These are phyloP conservation scores for Oncorhynchus gorbuscha DNA, from an alignment of 2,113 vertebrate genomes.

Conservation along the genomic window DNA sequence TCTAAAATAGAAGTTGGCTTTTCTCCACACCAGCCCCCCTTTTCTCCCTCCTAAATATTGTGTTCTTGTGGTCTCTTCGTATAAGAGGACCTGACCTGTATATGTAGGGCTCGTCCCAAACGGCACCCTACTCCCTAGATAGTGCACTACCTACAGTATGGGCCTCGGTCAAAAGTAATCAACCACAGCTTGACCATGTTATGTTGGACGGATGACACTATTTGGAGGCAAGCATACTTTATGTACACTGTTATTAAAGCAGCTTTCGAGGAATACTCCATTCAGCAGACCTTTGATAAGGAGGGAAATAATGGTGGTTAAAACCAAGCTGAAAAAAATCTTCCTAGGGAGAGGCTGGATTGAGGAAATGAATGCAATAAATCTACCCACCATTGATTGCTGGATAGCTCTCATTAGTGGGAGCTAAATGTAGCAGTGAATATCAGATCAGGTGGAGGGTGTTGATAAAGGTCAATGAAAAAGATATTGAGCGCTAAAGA, in stretches of 20 bases:
- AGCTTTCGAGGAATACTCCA: neutral
- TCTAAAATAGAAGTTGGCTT: constrained; percentile 4
- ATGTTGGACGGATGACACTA: neutral
- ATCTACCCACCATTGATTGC: constrained; percentile 15
- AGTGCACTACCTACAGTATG: no score
- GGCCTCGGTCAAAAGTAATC: no score
- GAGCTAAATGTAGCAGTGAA: constrained; percentile 23
- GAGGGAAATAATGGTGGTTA: neutral
- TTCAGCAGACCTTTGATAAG: no score
- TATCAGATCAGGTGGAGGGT: constrained; percentile 32
- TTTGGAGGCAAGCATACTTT: neutral
- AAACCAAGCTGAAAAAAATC: neutral
- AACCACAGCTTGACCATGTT: no score
- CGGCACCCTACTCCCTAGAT: no score
- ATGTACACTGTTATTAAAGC: neutral
- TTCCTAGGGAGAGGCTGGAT: neutral
- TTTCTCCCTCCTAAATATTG: neutral
- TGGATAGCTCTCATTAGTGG: constrained; percentile 35
- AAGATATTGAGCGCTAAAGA: constrained; percentile 22
- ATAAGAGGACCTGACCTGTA: neutral
- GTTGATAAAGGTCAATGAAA: constrained; percentile 44
- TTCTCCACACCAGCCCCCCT: neutral
- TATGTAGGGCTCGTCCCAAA: no score
- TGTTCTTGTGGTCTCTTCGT: neutral
- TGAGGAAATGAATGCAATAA: constrained; percentile 19